Percentiles rank a stretch among this genome's conserved stretches.
Conservation (phyloP, 2,888 invertebrate species). For the Graphium colonna region DNA sequence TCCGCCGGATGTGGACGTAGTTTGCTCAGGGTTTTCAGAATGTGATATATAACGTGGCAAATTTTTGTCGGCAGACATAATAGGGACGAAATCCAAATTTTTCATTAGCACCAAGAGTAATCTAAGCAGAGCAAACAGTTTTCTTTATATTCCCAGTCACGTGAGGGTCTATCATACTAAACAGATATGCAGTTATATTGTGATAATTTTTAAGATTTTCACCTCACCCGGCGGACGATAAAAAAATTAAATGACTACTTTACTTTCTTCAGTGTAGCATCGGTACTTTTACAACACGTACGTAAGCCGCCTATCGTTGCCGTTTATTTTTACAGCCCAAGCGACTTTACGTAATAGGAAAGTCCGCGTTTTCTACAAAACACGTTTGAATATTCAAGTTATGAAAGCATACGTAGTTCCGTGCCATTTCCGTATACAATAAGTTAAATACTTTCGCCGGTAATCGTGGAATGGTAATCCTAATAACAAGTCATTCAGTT, state of each 20-base stretch:
- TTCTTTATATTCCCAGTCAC: too few species aligned
- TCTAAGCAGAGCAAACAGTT: too few species aligned
- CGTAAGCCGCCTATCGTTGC: slow-evolving; percentile 2
- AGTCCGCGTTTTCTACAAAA: slow-evolving; percentile 46
- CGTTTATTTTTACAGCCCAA: slow-evolving; percentile 22
- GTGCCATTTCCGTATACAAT: slow-evolving; percentile 33
- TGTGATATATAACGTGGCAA: too few species aligned
- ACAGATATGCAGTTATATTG: too few species aligned
- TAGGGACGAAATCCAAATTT: too few species aligned
- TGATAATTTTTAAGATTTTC: neutral
- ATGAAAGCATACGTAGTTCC: slow-evolving; percentile 46
- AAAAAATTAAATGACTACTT: slow-evolving; percentile 1
- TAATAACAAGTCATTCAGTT: neutral
- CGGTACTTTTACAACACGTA: slow-evolving; percentile 8
- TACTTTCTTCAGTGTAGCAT: too few species aligned
- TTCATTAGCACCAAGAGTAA: too few species aligned
- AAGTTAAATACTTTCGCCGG: slow-evolving; percentile 17
- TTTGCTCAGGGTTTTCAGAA: too few species aligned
- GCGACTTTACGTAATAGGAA: slow-evolving; percentile 52
- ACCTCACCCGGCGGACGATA: too few species aligned
- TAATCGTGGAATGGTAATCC: slow-evolving; percentile 2
- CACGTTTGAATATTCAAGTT: slow-evolving; percentile 47
- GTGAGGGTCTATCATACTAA: too few species aligned
- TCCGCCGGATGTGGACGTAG: too few species aligned
- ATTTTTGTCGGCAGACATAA: too few species aligned